Evolutionary conservation across 2,888 invertebrate genomes (phyloP).

Genomic region (Gerris lacustris): DNA sequence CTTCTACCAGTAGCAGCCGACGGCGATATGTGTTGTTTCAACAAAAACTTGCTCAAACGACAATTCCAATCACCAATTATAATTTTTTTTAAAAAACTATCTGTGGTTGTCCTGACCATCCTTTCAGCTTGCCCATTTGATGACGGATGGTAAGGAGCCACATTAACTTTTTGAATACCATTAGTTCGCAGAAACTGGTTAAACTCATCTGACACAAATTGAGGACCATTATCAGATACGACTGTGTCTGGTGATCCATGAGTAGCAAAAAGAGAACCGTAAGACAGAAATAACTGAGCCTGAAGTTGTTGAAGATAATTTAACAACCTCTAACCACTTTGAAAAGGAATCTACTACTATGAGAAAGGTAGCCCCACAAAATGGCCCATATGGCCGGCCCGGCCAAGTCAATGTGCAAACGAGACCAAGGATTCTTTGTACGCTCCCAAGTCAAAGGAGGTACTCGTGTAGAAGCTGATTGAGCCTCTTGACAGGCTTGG

Average conservation of each 20-base stretch:
- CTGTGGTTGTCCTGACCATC: background rate
- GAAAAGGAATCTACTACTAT: constrained; percentile 26
- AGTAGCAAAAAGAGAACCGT: constrained; percentile 23
- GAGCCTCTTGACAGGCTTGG: background rate
- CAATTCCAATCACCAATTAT: background rate
- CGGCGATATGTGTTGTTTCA: background rate
- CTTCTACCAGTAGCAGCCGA: background rate
- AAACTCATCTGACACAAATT: constrained; percentile 27
- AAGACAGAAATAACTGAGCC: constrained; percentile 22
- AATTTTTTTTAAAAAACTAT: background rate
- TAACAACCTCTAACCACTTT: constrained; percentile 29
- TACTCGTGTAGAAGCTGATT: background rate
- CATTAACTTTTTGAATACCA: constrained; percentile 28
- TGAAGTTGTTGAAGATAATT: constrained; percentile 22
- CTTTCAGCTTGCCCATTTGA: background rate
- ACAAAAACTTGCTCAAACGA: background rate
- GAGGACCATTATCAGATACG: constrained; percentile 27
- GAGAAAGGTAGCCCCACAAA: constrained; percentile 24
- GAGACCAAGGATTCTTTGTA: constrained; percentile 27
- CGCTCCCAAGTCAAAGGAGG: constrained; percentile 16
- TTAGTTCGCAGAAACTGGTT: constrained; percentile 26
- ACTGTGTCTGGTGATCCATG: constrained; percentile 26
- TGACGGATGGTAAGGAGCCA: background rate
- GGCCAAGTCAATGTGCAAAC: constrained; percentile 31
- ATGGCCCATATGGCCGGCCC: too few species aligned